phyloP scores from a whole-genome alignment of 2,888 invertebrate genomes.

The Cantharis nigra region DNA sequence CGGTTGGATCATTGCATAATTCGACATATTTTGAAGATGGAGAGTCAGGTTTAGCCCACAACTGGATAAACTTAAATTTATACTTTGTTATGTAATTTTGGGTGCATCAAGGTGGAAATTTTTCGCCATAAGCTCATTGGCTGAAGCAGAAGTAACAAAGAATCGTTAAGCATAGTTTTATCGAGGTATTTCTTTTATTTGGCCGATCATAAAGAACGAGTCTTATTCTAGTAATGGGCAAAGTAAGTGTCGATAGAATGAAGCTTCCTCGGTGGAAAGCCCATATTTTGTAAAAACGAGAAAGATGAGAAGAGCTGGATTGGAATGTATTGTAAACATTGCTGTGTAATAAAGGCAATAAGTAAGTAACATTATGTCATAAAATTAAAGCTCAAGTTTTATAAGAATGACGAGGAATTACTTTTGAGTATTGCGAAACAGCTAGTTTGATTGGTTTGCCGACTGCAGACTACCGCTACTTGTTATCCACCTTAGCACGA shows the following conservation, averaged over 20 bases:
- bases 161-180: conserved; percentile 3
- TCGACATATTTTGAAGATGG: not conserved
- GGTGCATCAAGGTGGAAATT: not conserved
- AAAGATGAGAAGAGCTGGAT: not conserved
- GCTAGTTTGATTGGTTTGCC: conserved; percentile 12
- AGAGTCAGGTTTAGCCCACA: not conserved
- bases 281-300: not conserved
- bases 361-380: conserved; percentile 3
- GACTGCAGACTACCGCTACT: conserved; percentile 11
- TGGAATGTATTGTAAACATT: not conserved
- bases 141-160: not conserved
- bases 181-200: not conserved
- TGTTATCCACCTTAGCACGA: conserved; percentile 10
- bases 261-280: not conserved
- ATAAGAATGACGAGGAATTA: not conserved
- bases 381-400: conserved; percentile 1
- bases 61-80: not conserved
- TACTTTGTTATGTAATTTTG: not conserved
- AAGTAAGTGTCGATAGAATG: not conserved
- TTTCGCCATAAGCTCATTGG: not conserved
- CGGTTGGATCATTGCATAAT: not conserved
- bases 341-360: not conserved
- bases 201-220: not conserved
- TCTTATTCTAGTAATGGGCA: not conserved
- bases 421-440: conserved; percentile 4